Base-by-base conservation (phyloP, 2,113 vertebrate genomes). In the Burhinus oedicnemus region DNA sequence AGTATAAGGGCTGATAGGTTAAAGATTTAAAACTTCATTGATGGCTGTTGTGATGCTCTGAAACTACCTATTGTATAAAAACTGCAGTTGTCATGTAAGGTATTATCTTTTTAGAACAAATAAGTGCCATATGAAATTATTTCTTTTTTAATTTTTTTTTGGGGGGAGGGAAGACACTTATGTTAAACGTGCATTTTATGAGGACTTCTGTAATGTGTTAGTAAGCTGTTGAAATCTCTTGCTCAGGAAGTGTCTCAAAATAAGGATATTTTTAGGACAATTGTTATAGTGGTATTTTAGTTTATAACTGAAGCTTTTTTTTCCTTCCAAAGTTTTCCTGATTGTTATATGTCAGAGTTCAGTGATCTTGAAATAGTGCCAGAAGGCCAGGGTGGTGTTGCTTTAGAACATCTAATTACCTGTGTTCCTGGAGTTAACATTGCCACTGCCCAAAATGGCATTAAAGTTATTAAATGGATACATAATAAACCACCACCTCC, bases 401-500 rank as follows among this genome's bases (percentile, higher is more conserved):
- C 99, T 44, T 97, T 99, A 93, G 99, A 99, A 76, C 99, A 99
- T 86, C 98, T 99, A 20, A 99, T 99, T 88, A 99, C 99, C 54
- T 99, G 99, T 93, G 97, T 99, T 87, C 99, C 99, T 32, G 99
- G 99, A 40, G 98, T 99, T 83, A 99, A 99, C 58, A 98, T 99
- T 27, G 99, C 99, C 89, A 99, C 98, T 12, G 98, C 99, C 29
- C 99, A 99, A 97, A 99, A 99, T 47, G 99, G 99, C 21, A 98
- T 99, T 97, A 99, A 99, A 98, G 98, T 99, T 89, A 98, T 99
- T 61, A 99, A 99, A 87, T 99, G 99, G 99, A 99, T 99, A 97
- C 99, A 99, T 96, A 99, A 99, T 97, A 99, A 99, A 94, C 99
- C 99, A 40, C 99, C 99, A 1, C 98, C 97, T n/a, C 98, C 98